Percentiles rank a stretch among this genome's conserved stretches.
phyloP scores from a whole-genome alignment of 2,113 vertebrate species.

The Glareola pratincola region DNA sequence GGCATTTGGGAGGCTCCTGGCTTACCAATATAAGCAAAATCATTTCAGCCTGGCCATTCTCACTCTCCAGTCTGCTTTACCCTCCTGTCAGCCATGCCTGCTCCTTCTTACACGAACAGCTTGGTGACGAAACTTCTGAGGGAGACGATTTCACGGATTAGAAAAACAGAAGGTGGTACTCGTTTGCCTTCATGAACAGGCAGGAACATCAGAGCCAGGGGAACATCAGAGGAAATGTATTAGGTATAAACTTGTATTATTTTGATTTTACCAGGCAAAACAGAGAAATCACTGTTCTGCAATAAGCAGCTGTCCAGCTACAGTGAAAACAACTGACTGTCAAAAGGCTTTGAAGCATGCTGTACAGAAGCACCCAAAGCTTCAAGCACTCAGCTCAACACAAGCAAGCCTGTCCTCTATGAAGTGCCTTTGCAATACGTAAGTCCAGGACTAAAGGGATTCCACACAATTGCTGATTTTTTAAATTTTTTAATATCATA shows the following conservation, averaged over 20 bases:
- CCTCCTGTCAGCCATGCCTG: accelerated
- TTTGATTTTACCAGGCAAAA: background rate
- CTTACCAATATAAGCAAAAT: background rate
- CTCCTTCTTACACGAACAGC: background rate
- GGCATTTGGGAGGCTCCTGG: background rate
- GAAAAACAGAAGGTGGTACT: background rate
- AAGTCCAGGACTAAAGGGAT: background rate
- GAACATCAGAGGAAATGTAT: background rate
- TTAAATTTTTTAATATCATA: background rate
- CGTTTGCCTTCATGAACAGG: background rate
- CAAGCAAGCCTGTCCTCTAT: background rate
- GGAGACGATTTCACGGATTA: background rate
- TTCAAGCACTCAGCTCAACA: background rate
- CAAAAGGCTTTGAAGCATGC: background rate
- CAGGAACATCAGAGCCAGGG: background rate
- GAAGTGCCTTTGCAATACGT: background rate
- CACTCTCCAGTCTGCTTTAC: background rate
- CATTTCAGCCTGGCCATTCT: background rate
- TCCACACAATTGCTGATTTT: background rate
- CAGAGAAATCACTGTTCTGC: accelerated
- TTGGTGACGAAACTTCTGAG: background rate
- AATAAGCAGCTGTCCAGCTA: background rate
- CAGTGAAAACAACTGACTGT: background rate
- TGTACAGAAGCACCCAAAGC: background rate
- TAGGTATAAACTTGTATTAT: background rate